phyloP scores from a whole-genome alignment of 2,797 vertebrate species.

The Helostoma temminkii region DNA sequence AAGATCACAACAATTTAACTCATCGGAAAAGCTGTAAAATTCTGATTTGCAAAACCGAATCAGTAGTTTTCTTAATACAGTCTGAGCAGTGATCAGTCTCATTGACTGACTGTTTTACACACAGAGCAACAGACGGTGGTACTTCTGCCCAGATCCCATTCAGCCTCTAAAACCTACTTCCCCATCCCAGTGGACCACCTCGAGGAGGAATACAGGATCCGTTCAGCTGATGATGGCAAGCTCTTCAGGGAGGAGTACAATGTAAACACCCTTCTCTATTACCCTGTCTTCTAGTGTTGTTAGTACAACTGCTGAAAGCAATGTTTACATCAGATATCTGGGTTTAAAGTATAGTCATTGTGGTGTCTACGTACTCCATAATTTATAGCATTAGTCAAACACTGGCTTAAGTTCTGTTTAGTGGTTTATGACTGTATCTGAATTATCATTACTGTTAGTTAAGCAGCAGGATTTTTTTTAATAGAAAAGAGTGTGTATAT shows the following conservation, averaged over 20 bases:
- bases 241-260: conserved; percentile 96
- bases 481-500: too few relatives aligned
- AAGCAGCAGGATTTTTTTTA: neutral
- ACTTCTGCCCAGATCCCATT: conserved; percentile 91
- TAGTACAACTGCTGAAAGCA: neutral
- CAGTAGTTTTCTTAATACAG: neutral
- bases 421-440: neutral
- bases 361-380: too few relatives aligned
- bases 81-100: neutral
- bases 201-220: conserved; percentile 92
- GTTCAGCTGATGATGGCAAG: conserved; percentile 95
- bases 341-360: neutral
- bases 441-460: neutral
- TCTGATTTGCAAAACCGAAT: conserved; percentile 21
- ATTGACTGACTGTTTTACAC: conserved; percentile 7
- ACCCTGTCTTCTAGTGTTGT: neutral
- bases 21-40: neutral
- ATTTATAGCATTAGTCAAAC: neutral
- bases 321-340: neutral
- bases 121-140: conserved; percentile 98
- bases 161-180: conserved; percentile 91
- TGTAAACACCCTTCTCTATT: conserved; percentile 80
- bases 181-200: conserved; percentile 91
- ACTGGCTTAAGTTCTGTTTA: neutral
- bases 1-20: neutral